Evolutionary conservation across 2,113 vertebrate species (phyloP).

Genomic region (Anoplopoma fimbria): DNA sequence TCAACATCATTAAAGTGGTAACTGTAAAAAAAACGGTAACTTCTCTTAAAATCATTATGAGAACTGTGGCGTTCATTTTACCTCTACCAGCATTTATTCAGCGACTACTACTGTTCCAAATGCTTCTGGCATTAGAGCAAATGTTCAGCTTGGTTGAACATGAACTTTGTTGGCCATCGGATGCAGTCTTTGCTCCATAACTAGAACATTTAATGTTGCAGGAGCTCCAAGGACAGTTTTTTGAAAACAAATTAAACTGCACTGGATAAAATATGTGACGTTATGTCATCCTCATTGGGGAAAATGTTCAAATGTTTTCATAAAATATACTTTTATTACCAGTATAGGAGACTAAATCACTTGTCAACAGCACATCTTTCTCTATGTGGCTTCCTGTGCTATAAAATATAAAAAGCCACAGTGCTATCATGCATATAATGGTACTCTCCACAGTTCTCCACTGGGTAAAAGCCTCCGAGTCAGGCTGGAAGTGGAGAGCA

Average conservation of each 20-base stretch:
- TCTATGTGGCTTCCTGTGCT: slow-evolving; percentile 6
- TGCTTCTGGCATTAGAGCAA: neutral
- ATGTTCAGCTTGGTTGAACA: slow-evolving; percentile 29
- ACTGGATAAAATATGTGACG: neutral
- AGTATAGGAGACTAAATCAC: slow-evolving; percentile 7
- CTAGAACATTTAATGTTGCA: slow-evolving; percentile 6
- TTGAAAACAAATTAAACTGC: neutral
- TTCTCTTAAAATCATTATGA: slow-evolving; percentile 5
- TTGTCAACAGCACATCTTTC: neutral
- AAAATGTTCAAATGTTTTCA: neutral
- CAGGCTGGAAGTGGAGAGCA: neutral
- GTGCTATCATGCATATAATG: slow-evolving; percentile 24
- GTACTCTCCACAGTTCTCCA: neutral
- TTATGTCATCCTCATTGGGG: neutral
- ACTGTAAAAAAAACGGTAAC: neutral
- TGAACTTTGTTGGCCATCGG: slow-evolving; percentile 26
- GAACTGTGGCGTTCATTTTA: slow-evolving; percentile 6
- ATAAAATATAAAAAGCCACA: slow-evolving; percentile 17
- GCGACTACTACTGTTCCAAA: neutral
- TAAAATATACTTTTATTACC: neutral
- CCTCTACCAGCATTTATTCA: slow-evolving; percentile 7
- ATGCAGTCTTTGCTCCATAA: neutral
- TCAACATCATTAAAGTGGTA: neutral
- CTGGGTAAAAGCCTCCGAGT: slow-evolving; percentile 22
- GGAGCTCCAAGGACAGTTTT: slow-evolving; percentile 8